Percentiles rank a stretch among this genome's conserved stretches.
These are phyloP conservation scores for Temnothorax unifasciatus DNA, from an alignment of 2,888 invertebrate genomes.

Conservation along the genomic window DNA sequence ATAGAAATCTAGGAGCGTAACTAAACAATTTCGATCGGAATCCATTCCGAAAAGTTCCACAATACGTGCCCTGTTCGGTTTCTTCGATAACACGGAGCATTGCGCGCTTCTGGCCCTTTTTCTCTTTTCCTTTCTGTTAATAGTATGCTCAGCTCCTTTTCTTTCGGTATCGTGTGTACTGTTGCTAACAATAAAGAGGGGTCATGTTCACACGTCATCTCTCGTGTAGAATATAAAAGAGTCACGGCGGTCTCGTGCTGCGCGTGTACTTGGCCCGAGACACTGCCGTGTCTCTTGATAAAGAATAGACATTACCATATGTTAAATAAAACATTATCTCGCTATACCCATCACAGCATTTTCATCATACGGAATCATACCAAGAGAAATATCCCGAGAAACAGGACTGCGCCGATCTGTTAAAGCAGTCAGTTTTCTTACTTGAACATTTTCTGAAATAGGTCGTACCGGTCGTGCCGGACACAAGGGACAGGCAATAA, in stretches of 20 bases:
- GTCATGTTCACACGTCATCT: neutral
- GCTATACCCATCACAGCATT: neutral
- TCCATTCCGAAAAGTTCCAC: no score
- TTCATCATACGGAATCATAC: neutral
- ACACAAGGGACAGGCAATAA: conserved; percentile 94
- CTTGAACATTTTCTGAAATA: conserved; percentile 77
- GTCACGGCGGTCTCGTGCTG: no score
- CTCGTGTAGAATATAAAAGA: neutral
- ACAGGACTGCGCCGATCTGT: neutral
- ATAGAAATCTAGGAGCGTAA: no score
- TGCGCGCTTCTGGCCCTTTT: neutral
- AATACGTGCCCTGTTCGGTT: neutral
- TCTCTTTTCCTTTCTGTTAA: neutral
- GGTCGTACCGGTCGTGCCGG: conserved; percentile 98
- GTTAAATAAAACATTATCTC: neutral
- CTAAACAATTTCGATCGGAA: no score
- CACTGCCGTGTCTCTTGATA: no score
- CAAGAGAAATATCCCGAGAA: neutral
- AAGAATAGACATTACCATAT: conserved; percentile 13
- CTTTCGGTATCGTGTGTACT: neutral
- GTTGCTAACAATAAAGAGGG: neutral
- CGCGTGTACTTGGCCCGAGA: no score
- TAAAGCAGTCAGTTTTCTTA: neutral
- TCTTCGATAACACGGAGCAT: neutral
- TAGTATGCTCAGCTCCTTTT: neutral